Percentiles rank a stretch among this genome's conserved stretches.
Evolutionary conservation across 2,113 vertebrate genomes (phyloP).

Genomic region (Nansenia antarctica): DNA sequence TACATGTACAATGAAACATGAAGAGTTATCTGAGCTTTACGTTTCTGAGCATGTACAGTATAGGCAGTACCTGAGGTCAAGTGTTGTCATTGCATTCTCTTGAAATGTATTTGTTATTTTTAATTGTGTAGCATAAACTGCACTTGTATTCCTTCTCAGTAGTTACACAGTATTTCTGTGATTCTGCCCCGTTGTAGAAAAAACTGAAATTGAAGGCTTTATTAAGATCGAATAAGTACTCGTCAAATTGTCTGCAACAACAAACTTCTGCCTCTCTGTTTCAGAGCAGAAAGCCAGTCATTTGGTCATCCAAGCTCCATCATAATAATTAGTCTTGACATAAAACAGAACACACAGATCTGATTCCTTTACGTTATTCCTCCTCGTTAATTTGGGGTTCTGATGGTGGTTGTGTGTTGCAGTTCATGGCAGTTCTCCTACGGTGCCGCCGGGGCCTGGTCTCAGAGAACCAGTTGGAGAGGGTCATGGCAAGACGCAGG

Average conservation of each 20-base stretch:
- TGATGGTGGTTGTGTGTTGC: neutral
- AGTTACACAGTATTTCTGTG: neutral
- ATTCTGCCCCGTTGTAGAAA: neutral
- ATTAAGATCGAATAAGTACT: neutral
- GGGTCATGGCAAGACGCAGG: constrained; percentile 70
- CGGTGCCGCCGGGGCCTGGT: constrained; percentile 52
- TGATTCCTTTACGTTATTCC: no score
- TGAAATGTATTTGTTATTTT: no score
- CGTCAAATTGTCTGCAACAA: neutral
- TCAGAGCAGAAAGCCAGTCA: neutral
- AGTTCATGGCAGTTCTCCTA: constrained; percentile 11
- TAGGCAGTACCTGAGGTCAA: constrained; percentile 70
- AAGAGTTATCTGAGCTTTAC: neutral
- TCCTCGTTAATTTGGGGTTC: constrained; percentile 44
- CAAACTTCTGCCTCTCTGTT: neutral
- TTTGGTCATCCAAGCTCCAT: neutral
- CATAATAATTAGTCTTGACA: neutral
- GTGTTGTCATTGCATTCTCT: constrained; percentile 5
- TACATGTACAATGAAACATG: no score
- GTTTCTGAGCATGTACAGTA: constrained; percentile 55
- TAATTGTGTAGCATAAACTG: no score
- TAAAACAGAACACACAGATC: no score
- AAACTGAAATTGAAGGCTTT: neutral
- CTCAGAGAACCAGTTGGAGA: constrained; percentile 72
- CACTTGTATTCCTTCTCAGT: neutral